phyloP scores from a whole-genome alignment of 2,888 invertebrate genomes.

The Yponomeuta evonymella region DNA sequence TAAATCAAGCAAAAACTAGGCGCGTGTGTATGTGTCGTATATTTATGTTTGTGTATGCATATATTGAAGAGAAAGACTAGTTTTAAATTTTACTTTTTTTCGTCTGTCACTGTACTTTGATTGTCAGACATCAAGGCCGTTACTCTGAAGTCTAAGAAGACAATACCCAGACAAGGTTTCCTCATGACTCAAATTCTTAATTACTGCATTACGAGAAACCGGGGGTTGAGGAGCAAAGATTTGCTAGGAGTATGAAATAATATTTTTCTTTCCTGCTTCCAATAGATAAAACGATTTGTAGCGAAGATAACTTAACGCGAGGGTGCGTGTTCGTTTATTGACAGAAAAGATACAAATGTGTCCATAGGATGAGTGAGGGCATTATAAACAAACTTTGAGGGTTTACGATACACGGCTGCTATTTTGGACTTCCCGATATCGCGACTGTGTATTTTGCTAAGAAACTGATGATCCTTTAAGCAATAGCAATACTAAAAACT shows the following conservation, averaged over 20 bases:
- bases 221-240: no score
- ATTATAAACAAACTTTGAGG: constrained; percentile 41
- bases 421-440: background rate
- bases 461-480: background rate
- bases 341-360: constrained; percentile 40
- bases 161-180: no score
- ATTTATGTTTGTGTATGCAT: no score
- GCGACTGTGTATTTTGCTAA: constrained; percentile 23
- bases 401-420: constrained; percentile 40
- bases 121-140: no score
- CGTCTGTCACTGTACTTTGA: no score
- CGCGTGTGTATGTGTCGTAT: no score
- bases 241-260: background rate
- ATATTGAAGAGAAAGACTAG: no score
- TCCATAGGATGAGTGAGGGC: constrained; percentile 34
- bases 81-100: no score
- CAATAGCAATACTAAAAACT: background rate
- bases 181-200: no score
- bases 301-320: background rate
- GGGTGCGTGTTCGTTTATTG: constrained; percentile 39
- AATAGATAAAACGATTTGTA: constrained; percentile 5
- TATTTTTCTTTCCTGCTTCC: background rate
- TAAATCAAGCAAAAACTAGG: no score
- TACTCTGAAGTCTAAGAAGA: no score
- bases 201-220: no score